Conservation (phyloP, 2,797 vertebrate genomes). For the Sebastes flavidus region DNA sequence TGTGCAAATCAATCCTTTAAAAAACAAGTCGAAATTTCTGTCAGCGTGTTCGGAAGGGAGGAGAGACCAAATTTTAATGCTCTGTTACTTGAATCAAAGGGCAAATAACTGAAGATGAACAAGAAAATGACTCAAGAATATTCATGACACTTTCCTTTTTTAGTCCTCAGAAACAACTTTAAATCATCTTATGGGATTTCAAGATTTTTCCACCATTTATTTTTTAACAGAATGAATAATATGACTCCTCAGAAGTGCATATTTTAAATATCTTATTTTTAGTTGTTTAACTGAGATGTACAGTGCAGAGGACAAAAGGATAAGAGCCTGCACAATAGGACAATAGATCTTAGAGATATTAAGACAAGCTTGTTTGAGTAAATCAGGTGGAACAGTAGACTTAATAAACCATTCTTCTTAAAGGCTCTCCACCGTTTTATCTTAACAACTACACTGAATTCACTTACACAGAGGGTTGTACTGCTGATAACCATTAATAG, state of each 20-base stretch:
- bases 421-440: fast-evolving
- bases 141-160: background rate
- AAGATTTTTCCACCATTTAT: background rate
- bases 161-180: background rate
- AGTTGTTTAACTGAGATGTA: background rate
- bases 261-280: background rate
- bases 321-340: background rate
- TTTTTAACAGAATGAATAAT: background rate
- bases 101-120: background rate
- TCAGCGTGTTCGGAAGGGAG: background rate
- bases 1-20: background rate
- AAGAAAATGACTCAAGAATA: background rate
- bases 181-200: background rate
- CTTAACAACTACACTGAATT: background rate
- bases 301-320: conserved; percentile 1
- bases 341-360: too few relatives aligned
- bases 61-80: background rate
- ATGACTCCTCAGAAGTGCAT: background rate
- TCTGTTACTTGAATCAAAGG: conserved; percentile 5
- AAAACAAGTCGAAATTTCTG: background rate
- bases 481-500: background rate
- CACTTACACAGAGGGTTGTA: background rate
- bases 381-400: background rate
- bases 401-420: background rate
- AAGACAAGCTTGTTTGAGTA: background rate